phyloP scores from a whole-genome alignment of 64 coral and sea anemone species.

The Porites lutea region DNA sequence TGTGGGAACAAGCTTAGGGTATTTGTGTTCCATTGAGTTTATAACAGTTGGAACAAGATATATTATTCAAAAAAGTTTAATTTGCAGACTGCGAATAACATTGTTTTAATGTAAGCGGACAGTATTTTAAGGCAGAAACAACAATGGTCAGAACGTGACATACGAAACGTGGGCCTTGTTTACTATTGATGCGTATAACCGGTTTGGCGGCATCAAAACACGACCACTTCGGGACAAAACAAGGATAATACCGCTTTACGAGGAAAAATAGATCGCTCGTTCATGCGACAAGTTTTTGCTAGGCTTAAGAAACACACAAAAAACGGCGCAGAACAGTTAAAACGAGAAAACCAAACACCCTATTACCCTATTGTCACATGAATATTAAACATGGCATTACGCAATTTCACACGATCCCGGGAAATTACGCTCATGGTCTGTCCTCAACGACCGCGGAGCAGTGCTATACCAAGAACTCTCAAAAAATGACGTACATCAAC shows the following conservation, averaged over 20 bases:
- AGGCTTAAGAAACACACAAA: no score
- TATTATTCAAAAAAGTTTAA: background rate
- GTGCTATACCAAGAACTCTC: background rate
- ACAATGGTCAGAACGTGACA: background rate
- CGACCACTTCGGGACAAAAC: no score
- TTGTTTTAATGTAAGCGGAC: background rate
- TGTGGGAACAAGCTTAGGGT: no score
- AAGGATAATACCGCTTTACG: no score
- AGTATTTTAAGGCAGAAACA: background rate
- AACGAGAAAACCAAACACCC: background rate
- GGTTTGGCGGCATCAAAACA: constrained; percentile 12
- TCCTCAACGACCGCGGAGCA: background rate
- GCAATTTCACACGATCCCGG: background rate
- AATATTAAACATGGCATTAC: background rate
- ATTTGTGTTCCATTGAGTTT: no score
- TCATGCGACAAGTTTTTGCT: no score
- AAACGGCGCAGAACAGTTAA: no score
- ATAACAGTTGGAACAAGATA: no score
- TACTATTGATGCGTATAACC: constrained; percentile 4
- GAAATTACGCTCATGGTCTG: constrained; percentile 5
- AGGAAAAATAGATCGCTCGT: no score
- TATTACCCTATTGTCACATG: background rate
- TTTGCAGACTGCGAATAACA: background rate
- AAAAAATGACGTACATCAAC: no score
- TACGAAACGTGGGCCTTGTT: background rate